A percentile compares a stretch with the other conserved stretches of the same genome.
These are phyloP conservation scores for Sinosuthora webbiana DNA, from an alignment of 2,113 vertebrate species.

Conservation along the genomic window DNA sequence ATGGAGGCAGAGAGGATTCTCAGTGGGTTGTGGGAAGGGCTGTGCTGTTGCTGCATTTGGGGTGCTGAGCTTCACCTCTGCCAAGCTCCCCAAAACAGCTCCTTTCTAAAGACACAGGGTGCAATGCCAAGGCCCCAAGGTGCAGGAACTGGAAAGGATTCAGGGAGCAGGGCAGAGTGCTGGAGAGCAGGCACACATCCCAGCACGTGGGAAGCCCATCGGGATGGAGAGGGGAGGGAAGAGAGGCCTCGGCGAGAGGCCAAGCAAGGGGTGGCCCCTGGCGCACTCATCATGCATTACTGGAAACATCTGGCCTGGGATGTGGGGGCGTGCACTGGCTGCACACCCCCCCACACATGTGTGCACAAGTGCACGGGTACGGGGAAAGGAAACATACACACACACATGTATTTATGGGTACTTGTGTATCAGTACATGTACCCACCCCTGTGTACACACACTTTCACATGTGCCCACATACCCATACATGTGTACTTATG, in stretches of 20 bases:
- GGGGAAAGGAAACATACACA: neutral
- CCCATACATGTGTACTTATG: neutral
- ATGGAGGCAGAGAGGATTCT: rapidly evolving
- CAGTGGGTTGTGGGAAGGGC: neutral
- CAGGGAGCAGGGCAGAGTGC: neutral
- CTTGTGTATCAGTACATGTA: neutral
- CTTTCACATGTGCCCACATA: rapidly evolving
- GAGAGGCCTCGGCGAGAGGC: neutral
- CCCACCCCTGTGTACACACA: neutral
- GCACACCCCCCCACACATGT: neutral
- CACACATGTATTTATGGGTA: rapidly evolving
- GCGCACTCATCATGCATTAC: neutral
- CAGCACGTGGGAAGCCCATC: neutral
- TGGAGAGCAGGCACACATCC: neutral
- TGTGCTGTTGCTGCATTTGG: neutral
- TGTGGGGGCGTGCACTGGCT: neutral
- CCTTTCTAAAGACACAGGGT: rapidly evolving
- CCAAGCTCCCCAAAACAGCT: neutral
- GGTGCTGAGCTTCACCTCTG: neutral
- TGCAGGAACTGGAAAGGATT: neutral
- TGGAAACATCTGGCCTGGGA: conserved; percentile 62
- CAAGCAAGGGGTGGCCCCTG: neutral
- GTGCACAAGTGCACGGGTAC: neutral
- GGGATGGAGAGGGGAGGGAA: neutral
- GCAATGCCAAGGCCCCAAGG: neutral